Evolutionary conservation across 2,797 vertebrate genomes (phyloP), one percentile per base, ranked within the genome.

Genomic region (Hoplostethus atlanticus): DNA sequence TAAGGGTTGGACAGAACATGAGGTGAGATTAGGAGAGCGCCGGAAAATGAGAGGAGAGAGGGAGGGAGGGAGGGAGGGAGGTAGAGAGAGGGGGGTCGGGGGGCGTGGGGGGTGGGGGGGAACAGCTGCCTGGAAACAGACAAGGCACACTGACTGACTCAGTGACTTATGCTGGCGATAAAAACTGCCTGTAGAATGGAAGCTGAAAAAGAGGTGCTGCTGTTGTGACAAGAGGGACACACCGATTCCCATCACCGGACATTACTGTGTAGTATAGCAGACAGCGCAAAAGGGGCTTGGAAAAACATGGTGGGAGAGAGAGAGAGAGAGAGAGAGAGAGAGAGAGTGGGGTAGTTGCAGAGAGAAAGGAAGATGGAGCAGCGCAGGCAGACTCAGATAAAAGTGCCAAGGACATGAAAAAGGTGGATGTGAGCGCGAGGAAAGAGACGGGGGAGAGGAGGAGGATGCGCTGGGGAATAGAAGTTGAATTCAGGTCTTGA

Each of bases 111-210:
- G 52, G 30, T 51, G 57, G 61, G 71, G 72, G 28, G 42, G 52
- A 30, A 10, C 52, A 66, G 40, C n/a, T 42, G 48, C 64, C 69
- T 54, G 78, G 71, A 67, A 71, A 72, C 66, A 82, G 77, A 89
- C 79, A 65, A 40, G 57, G 77, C 38, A 28, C 77, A 72, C 59
- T 57, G 21, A 21, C 21, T 21, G 21, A 21, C 21, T 21, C 68
- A 8, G 65, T 81, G 87, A 90, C 83, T 89, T 87, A 85, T 71
- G 81, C 72, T 12, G 63, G 73, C 5, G 64, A 89, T 90, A 88
- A 89, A 89, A 73, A 21, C 12, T 50, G 79, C 64, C 73, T 42
- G 50, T 61, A 72, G 68, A 83, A 83, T 53, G 66, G 34, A 68
- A 64, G 63, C 73, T 38, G 44, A 80, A 68, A 67, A 66, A 78